Percentiles rank a stretch among this genome's conserved stretches.
Conservation (phyloP, 2,888 invertebrate genomes). For the Onchidella celtica region DNA sequence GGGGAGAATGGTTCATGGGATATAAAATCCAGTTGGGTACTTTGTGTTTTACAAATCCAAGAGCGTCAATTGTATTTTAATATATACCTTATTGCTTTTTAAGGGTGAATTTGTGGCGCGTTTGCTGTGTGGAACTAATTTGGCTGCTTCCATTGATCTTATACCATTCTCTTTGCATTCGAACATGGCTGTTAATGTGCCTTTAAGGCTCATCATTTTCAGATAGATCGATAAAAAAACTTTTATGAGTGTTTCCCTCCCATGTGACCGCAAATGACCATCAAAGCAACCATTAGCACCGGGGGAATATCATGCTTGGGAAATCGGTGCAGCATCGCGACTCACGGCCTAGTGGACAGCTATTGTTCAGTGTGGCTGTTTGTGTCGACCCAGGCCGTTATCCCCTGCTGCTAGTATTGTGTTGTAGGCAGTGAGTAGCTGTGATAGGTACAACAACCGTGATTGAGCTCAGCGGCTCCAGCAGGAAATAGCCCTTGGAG, state of each 20-base stretch:
- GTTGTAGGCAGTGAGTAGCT: neutral
- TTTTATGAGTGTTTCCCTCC: neutral
- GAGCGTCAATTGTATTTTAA: no score
- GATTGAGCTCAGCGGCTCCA: neutral
- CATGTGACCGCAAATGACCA: neutral
- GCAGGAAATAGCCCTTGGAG: neutral
- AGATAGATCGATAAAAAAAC: neutral
- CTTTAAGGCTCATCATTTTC: neutral
- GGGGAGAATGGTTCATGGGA: no score
- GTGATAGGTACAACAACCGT: neutral
- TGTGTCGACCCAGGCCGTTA: neutral
- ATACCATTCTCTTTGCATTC: no score
- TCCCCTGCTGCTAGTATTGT: neutral
- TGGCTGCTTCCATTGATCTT: no score
- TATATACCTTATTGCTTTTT: no score
- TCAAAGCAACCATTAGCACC: neutral
- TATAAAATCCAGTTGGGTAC: no score
- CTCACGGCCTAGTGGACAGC: neutral
- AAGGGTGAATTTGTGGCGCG: no score
- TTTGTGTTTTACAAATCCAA: no score
- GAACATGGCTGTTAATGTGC: no score
- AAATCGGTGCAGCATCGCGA: neutral
- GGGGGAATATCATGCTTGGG: neutral
- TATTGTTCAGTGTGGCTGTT: neutral
- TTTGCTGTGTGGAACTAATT: no score